Evolutionary conservation across 2,888 invertebrate species (phyloP).

Genomic region (Cerastoderma edule): DNA sequence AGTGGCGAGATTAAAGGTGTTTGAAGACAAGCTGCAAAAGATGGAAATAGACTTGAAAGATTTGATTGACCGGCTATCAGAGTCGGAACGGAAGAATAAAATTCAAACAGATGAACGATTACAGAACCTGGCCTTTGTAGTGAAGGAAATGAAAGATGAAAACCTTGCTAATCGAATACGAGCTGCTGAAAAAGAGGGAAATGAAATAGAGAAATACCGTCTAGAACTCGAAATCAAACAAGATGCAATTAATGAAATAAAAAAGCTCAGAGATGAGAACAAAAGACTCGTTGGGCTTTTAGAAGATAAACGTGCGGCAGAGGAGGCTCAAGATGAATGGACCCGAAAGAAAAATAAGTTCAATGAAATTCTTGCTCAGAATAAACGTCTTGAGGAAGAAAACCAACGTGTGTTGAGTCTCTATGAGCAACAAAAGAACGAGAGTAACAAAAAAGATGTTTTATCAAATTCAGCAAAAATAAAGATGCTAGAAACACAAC

Average conservation of each 20-base stretch:
- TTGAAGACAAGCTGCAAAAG: conserved; percentile 51
- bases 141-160: conserved; percentile 61
- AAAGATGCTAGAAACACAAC: conserved; percentile 49
- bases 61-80: conserved; percentile 37
- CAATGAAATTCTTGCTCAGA: conserved; percentile 59
- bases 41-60: conserved; percentile 56
- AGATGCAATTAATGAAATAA: conserved; percentile 59
- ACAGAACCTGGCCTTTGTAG: conserved; percentile 46
- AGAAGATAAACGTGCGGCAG: conserved; percentile 55
- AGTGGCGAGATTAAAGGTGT: conserved; percentile 53
- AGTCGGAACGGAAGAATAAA: conserved; percentile 54
- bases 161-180: conserved; percentile 54
- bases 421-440: conserved; percentile 42
- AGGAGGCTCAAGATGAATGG: conserved; percentile 60
- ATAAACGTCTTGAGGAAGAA: conserved; percentile 51
- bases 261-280: conserved; percentile 58
- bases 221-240: conserved; percentile 61
- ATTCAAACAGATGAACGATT: conserved; percentile 37
- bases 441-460: conserved; percentile 44
- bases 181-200: conserved; percentile 56
- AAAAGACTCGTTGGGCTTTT: conserved; percentile 37
- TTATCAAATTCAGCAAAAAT: conserved; percentile 51
- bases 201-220: conserved; percentile 56
- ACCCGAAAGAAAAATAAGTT: conserved; percentile 53
- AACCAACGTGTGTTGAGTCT: conserved; percentile 46